These are phyloP conservation scores for Rhea pennata DNA, from an alignment of 2,113 vertebrate genomes.

Conservation along the genomic window DNA sequence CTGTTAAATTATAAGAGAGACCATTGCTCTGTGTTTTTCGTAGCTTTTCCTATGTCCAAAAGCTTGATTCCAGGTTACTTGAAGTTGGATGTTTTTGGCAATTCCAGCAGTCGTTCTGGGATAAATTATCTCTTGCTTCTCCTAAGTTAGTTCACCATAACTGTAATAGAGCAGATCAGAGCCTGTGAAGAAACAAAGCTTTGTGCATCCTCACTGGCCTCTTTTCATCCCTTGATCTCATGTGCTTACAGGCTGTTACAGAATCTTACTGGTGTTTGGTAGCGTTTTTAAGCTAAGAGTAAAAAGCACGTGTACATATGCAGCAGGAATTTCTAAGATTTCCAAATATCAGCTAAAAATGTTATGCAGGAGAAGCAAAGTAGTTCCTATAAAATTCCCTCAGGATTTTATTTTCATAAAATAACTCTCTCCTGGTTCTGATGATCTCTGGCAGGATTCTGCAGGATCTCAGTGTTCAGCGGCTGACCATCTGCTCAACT, in stretches of 20 bases:
- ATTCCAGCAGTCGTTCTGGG: not conserved
- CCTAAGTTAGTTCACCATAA: not conserved
- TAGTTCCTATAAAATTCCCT: not conserved
- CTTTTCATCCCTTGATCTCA: not conserved
- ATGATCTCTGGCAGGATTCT: not conserved
- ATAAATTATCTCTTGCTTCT: not conserved
- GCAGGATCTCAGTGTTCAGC: not conserved
- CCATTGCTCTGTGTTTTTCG: not conserved
- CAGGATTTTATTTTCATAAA: not conserved
- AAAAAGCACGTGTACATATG: not conserved
- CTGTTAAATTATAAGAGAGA: not conserved
- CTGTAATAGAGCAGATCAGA: not conserved
- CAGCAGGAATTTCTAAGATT: not conserved
- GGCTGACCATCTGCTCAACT: not conserved
- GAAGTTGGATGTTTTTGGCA: not conserved
- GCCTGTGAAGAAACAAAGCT: not conserved
- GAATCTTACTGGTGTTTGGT: not conserved
- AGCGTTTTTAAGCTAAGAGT: not conserved
- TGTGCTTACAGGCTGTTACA: not conserved
- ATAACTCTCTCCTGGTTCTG: not conserved
- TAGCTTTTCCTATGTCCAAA: not conserved
- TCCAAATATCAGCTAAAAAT: not conserved
- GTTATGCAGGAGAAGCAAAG: not conserved
- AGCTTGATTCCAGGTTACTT: not conserved
- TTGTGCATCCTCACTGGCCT: not conserved